phyloP scores from a whole-genome alignment of 2,797 vertebrate genomes.

The Leptodactylus fallax region DNA sequence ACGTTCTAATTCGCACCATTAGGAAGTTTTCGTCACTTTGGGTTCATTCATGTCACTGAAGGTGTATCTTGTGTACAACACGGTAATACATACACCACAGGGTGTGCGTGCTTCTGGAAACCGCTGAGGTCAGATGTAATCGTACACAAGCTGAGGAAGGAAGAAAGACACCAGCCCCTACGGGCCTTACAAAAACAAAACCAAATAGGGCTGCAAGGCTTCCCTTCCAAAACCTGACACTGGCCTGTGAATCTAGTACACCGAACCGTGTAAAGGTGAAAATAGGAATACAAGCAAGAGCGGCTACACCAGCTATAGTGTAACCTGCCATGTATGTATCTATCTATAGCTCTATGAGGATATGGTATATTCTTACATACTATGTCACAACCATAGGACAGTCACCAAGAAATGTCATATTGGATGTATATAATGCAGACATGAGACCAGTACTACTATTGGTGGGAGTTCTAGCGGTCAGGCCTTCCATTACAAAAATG shows the following conservation, averaged over 20 bases:
- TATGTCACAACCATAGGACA: too few species aligned
- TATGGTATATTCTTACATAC: too few species aligned
- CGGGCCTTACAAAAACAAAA: neutral
- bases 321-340: too few species aligned
- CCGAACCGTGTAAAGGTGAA: neutral
- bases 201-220: neutral
- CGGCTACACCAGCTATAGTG: too few species aligned
- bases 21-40: neutral
- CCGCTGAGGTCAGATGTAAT: slow-evolving; percentile 27
- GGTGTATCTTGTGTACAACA: neutral
- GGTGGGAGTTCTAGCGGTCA: too few species aligned
- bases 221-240: neutral
- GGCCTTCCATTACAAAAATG: too few species aligned
- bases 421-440: too few species aligned
- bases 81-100: neutral
- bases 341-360: too few species aligned
- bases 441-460: too few species aligned
- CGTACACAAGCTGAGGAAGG: slow-evolving; percentile 2
- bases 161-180: neutral
- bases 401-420: too few species aligned
- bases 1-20: neutral
- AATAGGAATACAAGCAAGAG: neutral
- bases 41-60: neutral
- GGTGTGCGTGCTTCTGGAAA: neutral
- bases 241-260: neutral